A percentile compares a stretch with the other conserved stretches of the same genome.
These are phyloP conservation scores for Adela reaumurella DNA, from an alignment of 2,888 invertebrate species.

Conservation along the genomic window DNA sequence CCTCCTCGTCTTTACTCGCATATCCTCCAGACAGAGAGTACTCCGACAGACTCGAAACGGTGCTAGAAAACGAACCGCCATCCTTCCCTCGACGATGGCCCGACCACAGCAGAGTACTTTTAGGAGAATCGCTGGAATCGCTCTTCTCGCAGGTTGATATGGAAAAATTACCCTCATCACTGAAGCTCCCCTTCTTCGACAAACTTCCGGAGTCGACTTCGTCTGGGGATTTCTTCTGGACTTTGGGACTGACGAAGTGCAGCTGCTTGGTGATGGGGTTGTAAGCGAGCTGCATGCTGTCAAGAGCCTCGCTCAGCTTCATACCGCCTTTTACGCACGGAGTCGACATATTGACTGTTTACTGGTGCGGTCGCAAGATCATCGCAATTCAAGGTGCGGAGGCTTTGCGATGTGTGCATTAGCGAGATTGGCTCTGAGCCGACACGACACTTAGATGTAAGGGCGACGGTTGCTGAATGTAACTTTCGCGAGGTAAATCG, in stretches of 20 bases:
- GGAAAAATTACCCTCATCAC: constrained; percentile 50
- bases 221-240: constrained; percentile 22
- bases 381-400: neutral
- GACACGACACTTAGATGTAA: neutral
- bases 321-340: constrained; percentile 53
- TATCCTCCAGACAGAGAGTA: constrained; percentile 62
- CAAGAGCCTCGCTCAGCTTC: constrained; percentile 65
- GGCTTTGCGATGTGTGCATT: neutral
- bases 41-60: constrained; percentile 68
- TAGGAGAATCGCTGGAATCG: constrained; percentile 50
- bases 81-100: constrained; percentile 55
- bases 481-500: neutral
- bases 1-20: constrained; percentile 49
- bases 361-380: neutral
- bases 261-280: constrained; percentile 71
- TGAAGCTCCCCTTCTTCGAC: constrained; percentile 49
- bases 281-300: constrained; percentile 71
- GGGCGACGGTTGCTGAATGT: neutral
- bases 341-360: constrained; percentile 26
- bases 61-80: constrained; percentile 65
- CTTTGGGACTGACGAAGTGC: constrained; percentile 56
- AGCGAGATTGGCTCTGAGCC: neutral
- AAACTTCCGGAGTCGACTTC: constrained; percentile 27
- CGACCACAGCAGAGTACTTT: constrained; percentile 47
- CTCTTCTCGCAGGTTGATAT: constrained; percentile 50